Percentiles rank a stretch among this genome's conserved stretches.
phyloP scores from a whole-genome alignment of 2,113 vertebrate genomes.

The Petrocephalus microphthalmus region DNA sequence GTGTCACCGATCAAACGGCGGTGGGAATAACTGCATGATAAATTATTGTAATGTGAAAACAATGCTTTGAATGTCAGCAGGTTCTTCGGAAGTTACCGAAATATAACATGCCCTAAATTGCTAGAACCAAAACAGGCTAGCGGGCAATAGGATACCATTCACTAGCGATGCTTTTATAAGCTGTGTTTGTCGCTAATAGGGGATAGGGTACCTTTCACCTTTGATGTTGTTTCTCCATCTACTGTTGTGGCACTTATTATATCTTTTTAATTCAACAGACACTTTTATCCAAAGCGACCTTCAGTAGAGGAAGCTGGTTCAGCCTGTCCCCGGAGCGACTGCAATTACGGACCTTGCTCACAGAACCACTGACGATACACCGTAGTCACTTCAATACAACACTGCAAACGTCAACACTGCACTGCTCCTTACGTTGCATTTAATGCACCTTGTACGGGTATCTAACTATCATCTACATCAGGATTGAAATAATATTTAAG shows the following conservation, averaged over 20 bases:
- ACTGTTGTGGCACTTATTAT: not conserved
- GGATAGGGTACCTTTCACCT: not conserved
- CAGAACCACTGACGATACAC: not conserved
- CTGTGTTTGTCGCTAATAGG: not conserved
- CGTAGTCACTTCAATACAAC: no score
- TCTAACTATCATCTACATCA: no score
- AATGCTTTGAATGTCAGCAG: conserved; percentile 14
- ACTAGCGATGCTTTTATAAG: not conserved
- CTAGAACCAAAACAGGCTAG: not conserved
- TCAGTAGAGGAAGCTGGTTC: not conserved
- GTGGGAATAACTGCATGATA: not conserved
- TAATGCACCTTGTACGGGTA: no score
- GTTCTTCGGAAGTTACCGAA: not conserved
- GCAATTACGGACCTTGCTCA: not conserved
- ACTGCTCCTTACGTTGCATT: no score
- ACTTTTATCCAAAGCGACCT: not conserved
- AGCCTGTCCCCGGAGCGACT: not conserved
- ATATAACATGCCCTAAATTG: not conserved
- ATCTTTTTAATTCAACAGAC: not conserved
- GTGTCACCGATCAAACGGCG: not conserved
- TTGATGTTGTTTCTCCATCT: not conserved
- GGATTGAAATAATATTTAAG: no score
- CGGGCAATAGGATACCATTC: not conserved
- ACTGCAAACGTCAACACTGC: no score
- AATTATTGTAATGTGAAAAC: conserved; percentile 8